phyloP scores from a whole-genome alignment of 2,797 vertebrate genomes.

The Hydrophis major region DNA sequence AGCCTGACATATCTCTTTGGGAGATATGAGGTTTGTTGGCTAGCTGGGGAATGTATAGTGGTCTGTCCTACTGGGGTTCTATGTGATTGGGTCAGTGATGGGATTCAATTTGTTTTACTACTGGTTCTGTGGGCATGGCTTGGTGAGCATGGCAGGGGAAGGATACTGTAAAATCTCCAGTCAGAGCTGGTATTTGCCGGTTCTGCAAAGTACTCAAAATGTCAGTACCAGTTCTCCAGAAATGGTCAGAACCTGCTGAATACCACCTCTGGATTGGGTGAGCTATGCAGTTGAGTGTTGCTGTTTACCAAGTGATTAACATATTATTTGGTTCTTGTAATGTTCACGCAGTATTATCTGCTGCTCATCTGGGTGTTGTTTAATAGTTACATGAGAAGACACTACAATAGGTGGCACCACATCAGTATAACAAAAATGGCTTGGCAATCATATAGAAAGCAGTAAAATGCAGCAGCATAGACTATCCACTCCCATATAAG shows the following conservation, averaged over 20 bases:
- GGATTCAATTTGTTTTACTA: too few relatives aligned
- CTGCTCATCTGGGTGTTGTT: neutral
- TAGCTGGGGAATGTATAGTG: neutral
- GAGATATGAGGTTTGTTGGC: neutral
- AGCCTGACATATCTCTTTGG: neutral
- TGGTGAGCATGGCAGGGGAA: too few relatives aligned
- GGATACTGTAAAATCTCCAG: too few relatives aligned
- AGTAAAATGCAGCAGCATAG: neutral
- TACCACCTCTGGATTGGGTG: neutral
- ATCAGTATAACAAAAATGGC: neutral
- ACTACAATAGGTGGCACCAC: neutral
- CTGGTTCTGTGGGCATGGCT: too few relatives aligned
- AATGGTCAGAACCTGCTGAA: too few relatives aligned
- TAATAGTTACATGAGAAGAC: neutral
- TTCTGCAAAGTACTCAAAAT: too few relatives aligned
- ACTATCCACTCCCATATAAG: neutral
- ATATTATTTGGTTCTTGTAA: neutral
- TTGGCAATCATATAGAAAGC: neutral
- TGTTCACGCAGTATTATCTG: neutral
- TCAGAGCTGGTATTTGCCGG: too few relatives aligned
- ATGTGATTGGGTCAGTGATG: neutral
- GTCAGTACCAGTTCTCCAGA: too few relatives aligned
- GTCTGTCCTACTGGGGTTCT: neutral
- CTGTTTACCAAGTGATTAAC: neutral
- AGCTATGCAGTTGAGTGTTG: neutral